A percentile compares a stretch with the other conserved stretches of the same genome.
These are phyloP conservation scores for Tamias sibiricus DNA, from an alignment of 2,113 vertebrate species.

Conservation along the genomic window DNA sequence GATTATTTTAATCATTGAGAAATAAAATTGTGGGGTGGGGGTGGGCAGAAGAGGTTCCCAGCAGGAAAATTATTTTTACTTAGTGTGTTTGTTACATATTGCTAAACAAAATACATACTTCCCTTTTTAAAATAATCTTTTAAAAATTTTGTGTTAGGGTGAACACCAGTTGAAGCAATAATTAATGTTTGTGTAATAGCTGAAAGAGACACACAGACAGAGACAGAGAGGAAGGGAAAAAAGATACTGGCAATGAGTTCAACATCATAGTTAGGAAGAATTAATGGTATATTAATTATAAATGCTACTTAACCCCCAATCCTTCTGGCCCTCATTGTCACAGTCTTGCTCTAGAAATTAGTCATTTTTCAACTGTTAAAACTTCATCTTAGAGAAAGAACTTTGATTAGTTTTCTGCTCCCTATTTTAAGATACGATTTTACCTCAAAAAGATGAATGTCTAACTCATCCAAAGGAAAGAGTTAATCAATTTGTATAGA, in stretches of 20 bases:
- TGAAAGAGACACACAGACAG: background rate
- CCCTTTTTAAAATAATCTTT: background rate
- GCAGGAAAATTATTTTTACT: background rate
- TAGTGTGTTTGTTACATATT: background rate
- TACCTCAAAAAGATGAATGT: slow-evolving; percentile 60
- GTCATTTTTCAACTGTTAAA: slow-evolving; percentile 58
- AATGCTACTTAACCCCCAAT: background rate
- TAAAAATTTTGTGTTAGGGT: background rate
- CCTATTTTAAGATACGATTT: slow-evolving; percentile 41
- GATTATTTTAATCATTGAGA: background rate
- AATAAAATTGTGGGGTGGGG: background rate
- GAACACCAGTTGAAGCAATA: background rate
- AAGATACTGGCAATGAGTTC: background rate
- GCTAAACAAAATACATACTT: background rate
- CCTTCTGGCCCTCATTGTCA: background rate
- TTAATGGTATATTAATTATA: slow-evolving; percentile 39
- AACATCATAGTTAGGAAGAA: background rate
- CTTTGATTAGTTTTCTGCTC: slow-evolving; percentile 49
- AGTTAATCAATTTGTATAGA: slow-evolving; percentile 35
- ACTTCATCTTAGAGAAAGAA: slow-evolving; percentile 63
- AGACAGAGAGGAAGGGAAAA: background rate
- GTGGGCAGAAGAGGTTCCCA: background rate
- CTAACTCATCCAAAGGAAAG: slow-evolving; percentile 39
- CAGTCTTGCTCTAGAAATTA: background rate
- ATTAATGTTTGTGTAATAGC: background rate